Evolutionary conservation across 2,888 invertebrate genomes (phyloP), one percentile per base, ranked within the genome.

Genomic region (Ariolimax columbianus): DNA sequence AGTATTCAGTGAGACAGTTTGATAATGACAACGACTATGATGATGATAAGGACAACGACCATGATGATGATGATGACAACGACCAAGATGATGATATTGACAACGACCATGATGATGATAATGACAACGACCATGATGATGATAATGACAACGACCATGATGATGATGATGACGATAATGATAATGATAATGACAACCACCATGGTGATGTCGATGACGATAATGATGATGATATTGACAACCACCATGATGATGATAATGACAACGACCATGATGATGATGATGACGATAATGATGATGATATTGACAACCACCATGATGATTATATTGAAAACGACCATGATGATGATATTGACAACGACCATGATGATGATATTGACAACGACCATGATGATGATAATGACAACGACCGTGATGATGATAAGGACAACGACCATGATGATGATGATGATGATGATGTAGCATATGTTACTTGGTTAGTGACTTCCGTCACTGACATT

Each of bases 101-200:
- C 26, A 68, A 68, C 30, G 43, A 9, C 38, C 68, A 68, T 80
- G 68, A 68, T 68, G 43, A 68, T 68, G 68, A 80, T 80, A 68
- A 80, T 80, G 80, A 80, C 68, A 59, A 68, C 68, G 68, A 80
- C 68, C 68, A 80, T 80, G 43, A 80, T 9, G 43, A 68, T 80
- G 43, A 9, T 80, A 36, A 80, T 80, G 68, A 80, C 68, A 43
- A 11, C 68, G 68, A 68, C 40, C 43, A 68, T 80, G 43, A 68
- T 80, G 68, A 80, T 80, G 68, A 68, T 80, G 43, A 68, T 80
- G 68, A 68, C 68, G 68, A 80, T 80, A 36, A 80, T 80, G 43
- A 80, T 68, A 43, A 80, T 9, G 47, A 68, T 63, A 11, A 80
- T 63, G 55, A 78, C 26, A 30, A 63, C 1, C 7, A 3, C 26